phyloP scores from a whole-genome alignment of 2,888 invertebrate species.

The Patella depressa region DNA sequence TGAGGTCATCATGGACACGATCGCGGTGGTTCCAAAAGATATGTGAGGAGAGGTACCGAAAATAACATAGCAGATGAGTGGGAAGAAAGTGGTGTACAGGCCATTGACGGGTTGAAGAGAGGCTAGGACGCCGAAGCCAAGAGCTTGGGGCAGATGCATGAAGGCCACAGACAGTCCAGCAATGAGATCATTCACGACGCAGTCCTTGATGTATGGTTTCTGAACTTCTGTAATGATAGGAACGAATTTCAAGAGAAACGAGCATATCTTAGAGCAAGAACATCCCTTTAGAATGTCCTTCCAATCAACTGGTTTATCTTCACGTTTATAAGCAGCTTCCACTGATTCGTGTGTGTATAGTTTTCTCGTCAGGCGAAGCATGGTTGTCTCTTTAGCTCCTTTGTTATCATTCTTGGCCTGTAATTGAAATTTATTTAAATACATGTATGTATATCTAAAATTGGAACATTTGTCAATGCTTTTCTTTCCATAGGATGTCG shows the following conservation, averaged over 20 bases:
- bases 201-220: slow-evolving; percentile 15
- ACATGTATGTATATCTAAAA: too few species aligned
- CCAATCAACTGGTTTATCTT: neutral
- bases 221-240: slow-evolving; percentile 17
- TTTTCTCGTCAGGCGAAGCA: neutral
- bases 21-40: slow-evolving; percentile 62
- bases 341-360: neutral
- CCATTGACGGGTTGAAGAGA: slow-evolving; percentile 55
- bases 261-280: neutral
- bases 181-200: slow-evolving; percentile 50
- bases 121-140: slow-evolving; percentile 60
- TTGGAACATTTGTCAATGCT: too few species aligned
- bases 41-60: slow-evolving; percentile 59
- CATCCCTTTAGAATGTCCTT: neutral
- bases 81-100: slow-evolving; percentile 60
- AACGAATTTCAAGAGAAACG: slow-evolving; percentile 15
- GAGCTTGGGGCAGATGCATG: slow-evolving; percentile 66
- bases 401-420: neutral
- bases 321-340: neutral
- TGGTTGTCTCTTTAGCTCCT: neutral
- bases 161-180: slow-evolving; percentile 63
- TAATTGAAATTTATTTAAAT: too few species aligned
- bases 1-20: slow-evolving; percentile 60
- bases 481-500: too few species aligned
- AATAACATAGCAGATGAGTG: slow-evolving; percentile 55